phyloP scores from a whole-genome alignment of 2,113 vertebrate species.

The Romanogobio albipinnatus region DNA sequence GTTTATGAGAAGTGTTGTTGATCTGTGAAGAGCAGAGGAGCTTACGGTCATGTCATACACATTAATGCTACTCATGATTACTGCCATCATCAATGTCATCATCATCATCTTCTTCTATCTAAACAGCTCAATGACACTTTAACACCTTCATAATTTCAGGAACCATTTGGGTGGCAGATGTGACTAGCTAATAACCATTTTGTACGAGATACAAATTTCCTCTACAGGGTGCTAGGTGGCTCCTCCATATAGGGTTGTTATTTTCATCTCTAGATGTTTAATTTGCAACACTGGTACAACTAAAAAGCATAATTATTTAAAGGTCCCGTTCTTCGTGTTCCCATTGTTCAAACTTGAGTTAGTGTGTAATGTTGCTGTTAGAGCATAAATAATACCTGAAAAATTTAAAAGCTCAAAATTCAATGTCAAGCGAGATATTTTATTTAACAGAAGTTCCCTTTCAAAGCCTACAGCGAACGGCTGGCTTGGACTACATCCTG shows the following conservation, averaged over 20 bases:
- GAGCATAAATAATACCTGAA: no score
- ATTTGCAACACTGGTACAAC: background rate
- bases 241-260: background rate
- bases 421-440: no score
- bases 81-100: background rate
- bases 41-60: background rate
- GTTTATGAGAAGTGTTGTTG: conserved; percentile 43
- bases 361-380: no score
- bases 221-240: background rate
- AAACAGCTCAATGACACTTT: background rate
- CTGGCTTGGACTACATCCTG: no score
- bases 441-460: no score
- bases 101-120: background rate
- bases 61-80: background rate
- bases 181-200: background rate
- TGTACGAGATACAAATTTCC: background rate
- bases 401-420: no score
- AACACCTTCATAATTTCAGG: background rate
- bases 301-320: background rate
- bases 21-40: conserved; percentile 37
- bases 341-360: no score
- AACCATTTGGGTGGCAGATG: background rate
- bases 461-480: no score
- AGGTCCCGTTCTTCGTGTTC: no score
- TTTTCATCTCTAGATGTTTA: background rate